phyloP scores from a whole-genome alignment of 1,140 invertebrate genomes.

The Pseudomyrmex flavicornis region DNA sequence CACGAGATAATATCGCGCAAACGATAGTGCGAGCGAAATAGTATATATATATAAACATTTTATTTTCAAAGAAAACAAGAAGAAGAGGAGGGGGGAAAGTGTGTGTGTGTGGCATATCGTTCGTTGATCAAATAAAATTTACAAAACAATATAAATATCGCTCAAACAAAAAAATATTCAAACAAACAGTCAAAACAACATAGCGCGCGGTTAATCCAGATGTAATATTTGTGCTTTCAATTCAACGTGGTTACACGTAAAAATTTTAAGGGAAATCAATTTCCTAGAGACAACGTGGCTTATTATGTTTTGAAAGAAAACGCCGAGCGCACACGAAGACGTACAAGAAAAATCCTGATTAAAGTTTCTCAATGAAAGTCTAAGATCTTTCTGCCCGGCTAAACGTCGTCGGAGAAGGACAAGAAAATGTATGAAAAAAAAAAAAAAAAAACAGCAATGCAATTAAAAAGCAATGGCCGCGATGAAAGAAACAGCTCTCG shows the following conservation, averaged over 20 bases:
- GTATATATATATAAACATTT: slow-evolving; percentile 4
- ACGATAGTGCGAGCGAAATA: background rate
- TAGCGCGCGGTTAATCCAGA: slow-evolving; percentile 23
- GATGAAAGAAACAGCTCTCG: too few relatives aligned
- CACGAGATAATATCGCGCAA: background rate
- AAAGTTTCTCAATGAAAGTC: slow-evolving; percentile 39
- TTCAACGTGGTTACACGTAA: background rate
- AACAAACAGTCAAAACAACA: slow-evolving; percentile 14
- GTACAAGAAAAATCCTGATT: slow-evolving; percentile 35
- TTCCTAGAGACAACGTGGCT: slow-evolving; percentile 9
- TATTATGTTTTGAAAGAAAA: slow-evolving; percentile 42
- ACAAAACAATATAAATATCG: slow-evolving; percentile 42
- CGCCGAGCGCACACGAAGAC: background rate
- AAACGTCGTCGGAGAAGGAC: background rate
- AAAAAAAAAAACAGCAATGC: background rate
- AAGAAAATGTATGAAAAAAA: slow-evolving; percentile 20
- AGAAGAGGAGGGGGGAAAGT: background rate
- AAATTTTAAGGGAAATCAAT: slow-evolving; percentile 42
- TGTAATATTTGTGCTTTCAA: slow-evolving; percentile 32
- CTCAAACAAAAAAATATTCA: slow-evolving; percentile 1
- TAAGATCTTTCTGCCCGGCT: slow-evolving; percentile 9
- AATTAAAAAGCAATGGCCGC: background rate
- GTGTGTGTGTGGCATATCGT: background rate
- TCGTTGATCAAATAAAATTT: slow-evolving; percentile 28
- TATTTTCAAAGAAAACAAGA: slow-evolving; percentile 47